These are phyloP conservation scores for Eristalis intricaria DNA, from an alignment of 2,888 invertebrate genomes.

Conservation along the genomic window DNA sequence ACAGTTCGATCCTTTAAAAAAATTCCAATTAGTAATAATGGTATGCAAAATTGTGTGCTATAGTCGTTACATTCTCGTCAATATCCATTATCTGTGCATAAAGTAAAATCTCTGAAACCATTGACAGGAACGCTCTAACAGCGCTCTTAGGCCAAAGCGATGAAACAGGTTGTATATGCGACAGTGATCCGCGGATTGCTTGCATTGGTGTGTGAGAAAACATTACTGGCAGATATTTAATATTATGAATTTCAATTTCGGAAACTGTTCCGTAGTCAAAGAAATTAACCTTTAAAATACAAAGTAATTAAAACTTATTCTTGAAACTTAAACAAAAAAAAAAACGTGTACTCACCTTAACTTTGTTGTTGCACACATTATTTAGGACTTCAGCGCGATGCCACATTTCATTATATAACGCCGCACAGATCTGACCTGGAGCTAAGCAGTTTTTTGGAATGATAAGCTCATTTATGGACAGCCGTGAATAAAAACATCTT, in stretches of 20 bases:
- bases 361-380: slow-evolving; percentile 63
- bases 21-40: neutral
- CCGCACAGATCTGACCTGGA: slow-evolving; percentile 76
- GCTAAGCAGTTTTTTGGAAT: slow-evolving; percentile 75
- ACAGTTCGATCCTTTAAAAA: slow-evolving; percentile 74
- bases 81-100: slow-evolving; percentile 76
- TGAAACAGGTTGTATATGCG: slow-evolving; percentile 75
- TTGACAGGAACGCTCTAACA: slow-evolving; percentile 74
- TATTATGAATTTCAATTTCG: slow-evolving; percentile 73
- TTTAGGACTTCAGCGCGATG: slow-evolving; percentile 76
- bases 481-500: slow-evolving; percentile 74
- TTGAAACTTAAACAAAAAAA: no score
- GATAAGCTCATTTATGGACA: slow-evolving; percentile 57
- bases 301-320: no score
- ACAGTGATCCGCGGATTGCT: slow-evolving; percentile 75
- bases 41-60: neutral
- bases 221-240: slow-evolving; percentile 75
- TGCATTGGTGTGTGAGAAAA: slow-evolving; percentile 77
- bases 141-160: slow-evolving; percentile 75
- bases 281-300: slow-evolving; percentile 75
- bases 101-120: slow-evolving; percentile 74
- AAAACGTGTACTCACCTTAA: slow-evolving; percentile 73
- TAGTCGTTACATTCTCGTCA: slow-evolving; percentile 56
- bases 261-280: slow-evolving; percentile 77
- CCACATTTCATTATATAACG: slow-evolving; percentile 74